Conservation (phyloP, 1,140 invertebrate species). For the Lepidurus packardi region DNA sequence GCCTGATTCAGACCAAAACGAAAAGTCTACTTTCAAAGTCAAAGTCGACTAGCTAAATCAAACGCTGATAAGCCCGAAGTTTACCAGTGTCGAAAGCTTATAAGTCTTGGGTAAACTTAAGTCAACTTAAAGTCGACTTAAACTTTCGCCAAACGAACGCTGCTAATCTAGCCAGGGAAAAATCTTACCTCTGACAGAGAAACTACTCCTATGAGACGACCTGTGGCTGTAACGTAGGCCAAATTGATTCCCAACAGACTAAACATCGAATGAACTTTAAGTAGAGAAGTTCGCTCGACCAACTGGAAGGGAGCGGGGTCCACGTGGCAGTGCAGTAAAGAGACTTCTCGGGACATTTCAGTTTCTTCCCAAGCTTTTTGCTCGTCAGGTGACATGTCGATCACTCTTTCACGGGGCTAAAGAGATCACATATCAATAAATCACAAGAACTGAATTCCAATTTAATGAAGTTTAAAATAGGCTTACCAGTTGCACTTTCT, state of each 20-base stretch:
- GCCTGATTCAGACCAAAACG: too few relatives aligned
- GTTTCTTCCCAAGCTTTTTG: slow-evolving; percentile 86
- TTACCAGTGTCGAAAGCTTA: too few relatives aligned
- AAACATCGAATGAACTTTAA: slow-evolving; percentile 96
- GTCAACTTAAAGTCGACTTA: too few relatives aligned
- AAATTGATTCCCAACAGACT: slow-evolving; percentile 94
- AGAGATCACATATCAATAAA: too few relatives aligned
- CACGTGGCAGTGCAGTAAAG: slow-evolving; percentile 83
- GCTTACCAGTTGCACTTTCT: slow-evolving; percentile 84
- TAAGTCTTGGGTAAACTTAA: too few relatives aligned
- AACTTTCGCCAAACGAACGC: too few relatives aligned
- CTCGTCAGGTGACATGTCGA: slow-evolving; percentile 88
- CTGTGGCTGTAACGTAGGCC: slow-evolving; percentile 96
- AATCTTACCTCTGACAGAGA: slow-evolving; percentile 81
- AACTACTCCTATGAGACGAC: slow-evolving; percentile 89
- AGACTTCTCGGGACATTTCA: slow-evolving; percentile 71
- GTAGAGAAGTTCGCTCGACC: slow-evolving; percentile 87
- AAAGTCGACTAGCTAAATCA: too few relatives aligned
- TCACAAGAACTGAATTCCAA: not conserved
- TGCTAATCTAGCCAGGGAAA: slow-evolving; percentile 16
- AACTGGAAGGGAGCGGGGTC: slow-evolving; percentile 98
- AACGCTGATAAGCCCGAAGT: too few relatives aligned
- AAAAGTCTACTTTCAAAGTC: too few relatives aligned
- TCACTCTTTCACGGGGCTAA: slow-evolving; percentile 78
- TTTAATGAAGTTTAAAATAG: not conserved